Conservation (phyloP, 2,113 vertebrate species). For the Pavo muticus region DNA sequence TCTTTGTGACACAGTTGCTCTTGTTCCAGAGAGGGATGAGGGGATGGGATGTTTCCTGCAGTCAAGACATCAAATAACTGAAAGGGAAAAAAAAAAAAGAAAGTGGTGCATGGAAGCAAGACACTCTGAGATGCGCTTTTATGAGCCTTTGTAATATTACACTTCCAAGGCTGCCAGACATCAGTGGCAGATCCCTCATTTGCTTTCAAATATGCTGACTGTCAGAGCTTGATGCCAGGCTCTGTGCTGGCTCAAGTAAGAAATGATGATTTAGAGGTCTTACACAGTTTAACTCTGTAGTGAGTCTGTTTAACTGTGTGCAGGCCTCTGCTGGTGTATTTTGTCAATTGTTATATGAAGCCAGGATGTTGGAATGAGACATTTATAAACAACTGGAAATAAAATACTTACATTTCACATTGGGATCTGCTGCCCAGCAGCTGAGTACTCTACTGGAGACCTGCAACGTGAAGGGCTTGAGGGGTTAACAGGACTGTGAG, state of each 20-base stretch:
- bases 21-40: background rate
- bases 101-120: background rate
- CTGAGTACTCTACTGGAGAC: background rate
- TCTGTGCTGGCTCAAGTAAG: background rate
- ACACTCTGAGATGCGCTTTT: background rate
- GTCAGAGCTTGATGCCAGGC: background rate
- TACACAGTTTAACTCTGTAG: background rate
- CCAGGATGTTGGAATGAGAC: background rate
- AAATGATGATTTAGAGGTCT: background rate
- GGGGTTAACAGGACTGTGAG: background rate
- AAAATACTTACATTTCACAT: background rate
- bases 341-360: background rate
- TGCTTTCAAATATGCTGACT: slow-evolving; percentile 19
- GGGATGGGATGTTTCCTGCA: background rate
- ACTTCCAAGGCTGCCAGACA: background rate
- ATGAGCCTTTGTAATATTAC: background rate
- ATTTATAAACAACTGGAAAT: background rate
- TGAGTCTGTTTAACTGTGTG: background rate
- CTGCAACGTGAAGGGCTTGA: background rate
- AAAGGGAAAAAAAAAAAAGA: background rate
- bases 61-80: background rate
- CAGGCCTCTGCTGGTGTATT: background rate
- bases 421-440: background rate
- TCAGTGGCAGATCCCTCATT: background rate
- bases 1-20: slow-evolving; percentile 12